Evolutionary conservation across 2,797 vertebrate genomes (phyloP).

Genomic region (Avahi laniger): DNA sequence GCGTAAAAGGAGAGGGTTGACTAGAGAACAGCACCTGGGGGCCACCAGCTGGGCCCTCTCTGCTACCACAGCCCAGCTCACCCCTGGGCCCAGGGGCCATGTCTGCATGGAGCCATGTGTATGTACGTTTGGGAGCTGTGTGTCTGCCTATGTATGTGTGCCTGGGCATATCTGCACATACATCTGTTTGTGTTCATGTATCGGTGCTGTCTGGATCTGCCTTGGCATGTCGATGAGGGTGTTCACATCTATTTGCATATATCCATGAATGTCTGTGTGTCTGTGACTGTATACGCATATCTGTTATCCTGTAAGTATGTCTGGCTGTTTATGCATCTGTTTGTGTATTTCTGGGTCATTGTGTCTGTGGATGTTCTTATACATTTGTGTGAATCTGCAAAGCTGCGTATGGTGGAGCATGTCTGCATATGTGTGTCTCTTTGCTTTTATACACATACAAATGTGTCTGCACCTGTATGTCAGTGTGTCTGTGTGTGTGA

Average conservation of each 20-base stretch:
- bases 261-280: background rate
- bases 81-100: background rate
- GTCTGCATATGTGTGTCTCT: background rate
- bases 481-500: background rate
- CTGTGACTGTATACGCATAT: background rate
- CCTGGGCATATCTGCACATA: rapidly evolving
- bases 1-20: background rate
- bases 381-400: background rate
- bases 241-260: background rate
- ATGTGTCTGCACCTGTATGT: background rate
- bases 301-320: background rate
- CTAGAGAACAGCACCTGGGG: background rate
- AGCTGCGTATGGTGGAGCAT: background rate
- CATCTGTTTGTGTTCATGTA: background rate
- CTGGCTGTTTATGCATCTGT: background rate
- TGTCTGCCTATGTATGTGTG: background rate
- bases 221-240: background rate
- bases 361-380: background rate
- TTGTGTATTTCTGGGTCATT: background rate
- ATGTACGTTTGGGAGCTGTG: background rate
- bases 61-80: background rate
- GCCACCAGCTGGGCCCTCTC: background rate
- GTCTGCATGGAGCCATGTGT: background rate
- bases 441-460: background rate
- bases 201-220: background rate